Evolutionary conservation across 2,888 invertebrate genomes (phyloP), one percentile per base, ranked within the genome.

Genomic region (Suillia variegata): DNA sequence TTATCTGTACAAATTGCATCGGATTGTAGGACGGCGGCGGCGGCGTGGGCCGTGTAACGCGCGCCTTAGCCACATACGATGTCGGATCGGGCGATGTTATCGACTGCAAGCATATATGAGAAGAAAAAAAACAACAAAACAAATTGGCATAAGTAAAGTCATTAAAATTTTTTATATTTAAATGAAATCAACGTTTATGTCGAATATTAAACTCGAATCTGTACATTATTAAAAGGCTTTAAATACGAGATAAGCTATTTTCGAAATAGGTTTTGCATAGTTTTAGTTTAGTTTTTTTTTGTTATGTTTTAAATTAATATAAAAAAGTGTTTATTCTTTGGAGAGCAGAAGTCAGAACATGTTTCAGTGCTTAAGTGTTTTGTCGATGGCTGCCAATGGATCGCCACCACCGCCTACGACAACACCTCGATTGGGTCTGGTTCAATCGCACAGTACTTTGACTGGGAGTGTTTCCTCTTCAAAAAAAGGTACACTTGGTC

Each of bases 1-100:
- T 92, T 34, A 94, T 92, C 82, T 91, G 91, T 67, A 94, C 89
- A 83, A 94, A 94, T 84, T 94, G 94, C 76, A 94, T 86, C 62
- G 94, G 93, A 82, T 94, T 94, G 66, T 87, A 88, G 34, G 93
- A 92, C 63, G 93, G 93, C 82, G 92, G 92, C 60, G 90, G 89
- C 69, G 93, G 91, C 57, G 90, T 90, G 71, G 90, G 86, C 69
- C 89, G 89, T 59, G 88, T 87, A 61, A 89, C 87, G 69, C 88
- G 83, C 63, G 80, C 81, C 67, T 82, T 80, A 58, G 82, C 74
- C 68, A 82, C 80, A 71, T 82, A 82, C 56, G 78, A 69, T 67
- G 80, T 80, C 62, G 81, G 80, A 76, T 82, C 82, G 58, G 78
- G 75, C 65, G 82, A 79, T 69, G 74, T 77, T 69, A 78, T 78